Evolutionary conservation across 2,113 vertebrate genomes (phyloP).

Genomic region (Tachysurus fulvidraco): DNA sequence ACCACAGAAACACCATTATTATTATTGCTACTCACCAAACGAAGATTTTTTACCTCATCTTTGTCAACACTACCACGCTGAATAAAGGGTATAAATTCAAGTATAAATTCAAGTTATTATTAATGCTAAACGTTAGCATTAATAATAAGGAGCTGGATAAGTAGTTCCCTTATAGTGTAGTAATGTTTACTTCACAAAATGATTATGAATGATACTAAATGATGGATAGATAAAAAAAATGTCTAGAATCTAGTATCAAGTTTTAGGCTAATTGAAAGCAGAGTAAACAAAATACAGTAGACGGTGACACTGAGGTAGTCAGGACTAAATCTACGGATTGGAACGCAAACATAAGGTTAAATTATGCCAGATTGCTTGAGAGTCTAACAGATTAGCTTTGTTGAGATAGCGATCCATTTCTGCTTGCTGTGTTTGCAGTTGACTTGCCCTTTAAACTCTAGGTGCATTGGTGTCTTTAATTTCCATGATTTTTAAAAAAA

Average conservation of each 20-base stretch:
- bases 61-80: background rate
- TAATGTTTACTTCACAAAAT: background rate
- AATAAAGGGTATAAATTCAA: background rate
- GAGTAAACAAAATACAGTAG: background rate
- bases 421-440: background rate
- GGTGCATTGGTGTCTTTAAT: background rate
- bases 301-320: background rate
- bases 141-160: background rate
- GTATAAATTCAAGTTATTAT: no score
- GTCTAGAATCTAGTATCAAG: no score
- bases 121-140: background rate
- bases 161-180: background rate
- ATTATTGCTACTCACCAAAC: no score
- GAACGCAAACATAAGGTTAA: no score
- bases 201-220: background rate
- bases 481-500: background rate
- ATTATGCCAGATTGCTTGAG: no score
- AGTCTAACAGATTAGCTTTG: background rate
- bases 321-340: no score
- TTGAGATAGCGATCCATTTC: background rate
- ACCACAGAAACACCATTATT: no score
- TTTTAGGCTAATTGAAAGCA: background rate
- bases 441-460: no score
- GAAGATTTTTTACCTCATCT: no score
- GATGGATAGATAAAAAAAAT: no score